Conservation (phyloP, 2,888 invertebrate species). For the Spilarctia lutea region DNA sequence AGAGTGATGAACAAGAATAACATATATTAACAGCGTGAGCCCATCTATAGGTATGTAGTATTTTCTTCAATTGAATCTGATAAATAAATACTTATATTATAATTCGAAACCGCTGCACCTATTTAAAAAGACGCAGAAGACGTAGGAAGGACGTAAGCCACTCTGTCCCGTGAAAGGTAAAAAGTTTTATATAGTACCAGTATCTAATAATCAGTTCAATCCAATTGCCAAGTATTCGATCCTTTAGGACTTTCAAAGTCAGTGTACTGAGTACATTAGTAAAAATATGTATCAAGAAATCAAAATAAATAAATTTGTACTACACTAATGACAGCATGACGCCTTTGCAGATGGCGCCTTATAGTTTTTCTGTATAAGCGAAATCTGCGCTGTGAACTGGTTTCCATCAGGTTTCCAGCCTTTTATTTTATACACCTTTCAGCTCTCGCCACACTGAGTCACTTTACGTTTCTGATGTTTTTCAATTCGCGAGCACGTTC, state of each 20-base stretch:
- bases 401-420: constrained; percentile 12
- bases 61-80: no score
- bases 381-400: constrained; percentile 15
- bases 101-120: no score
- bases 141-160: no score
- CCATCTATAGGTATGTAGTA: no score
- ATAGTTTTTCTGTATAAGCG: not conserved
- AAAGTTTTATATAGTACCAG: no score
- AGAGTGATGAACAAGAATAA: not conserved
- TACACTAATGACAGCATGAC: not conserved
- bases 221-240: not conserved
- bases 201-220: not conserved
- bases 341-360: not conserved
- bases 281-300: not conserved
- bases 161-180: no score
- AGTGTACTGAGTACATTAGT: not conserved
- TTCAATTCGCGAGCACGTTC: constrained; percentile 11
- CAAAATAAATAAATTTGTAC: not conserved
- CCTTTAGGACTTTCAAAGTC: no score
- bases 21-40: no score
- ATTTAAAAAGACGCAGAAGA: no score
- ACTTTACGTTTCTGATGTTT: constrained; percentile 23
- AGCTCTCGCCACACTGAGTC: constrained; percentile 18
- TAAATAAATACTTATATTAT: not conserved
- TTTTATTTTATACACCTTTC: constrained; percentile 34